A percentile compares a stretch with the other conserved stretches of the same genome.
phyloP scores from a whole-genome alignment of 2,888 invertebrate genomes.

The Clanis bilineata region DNA sequence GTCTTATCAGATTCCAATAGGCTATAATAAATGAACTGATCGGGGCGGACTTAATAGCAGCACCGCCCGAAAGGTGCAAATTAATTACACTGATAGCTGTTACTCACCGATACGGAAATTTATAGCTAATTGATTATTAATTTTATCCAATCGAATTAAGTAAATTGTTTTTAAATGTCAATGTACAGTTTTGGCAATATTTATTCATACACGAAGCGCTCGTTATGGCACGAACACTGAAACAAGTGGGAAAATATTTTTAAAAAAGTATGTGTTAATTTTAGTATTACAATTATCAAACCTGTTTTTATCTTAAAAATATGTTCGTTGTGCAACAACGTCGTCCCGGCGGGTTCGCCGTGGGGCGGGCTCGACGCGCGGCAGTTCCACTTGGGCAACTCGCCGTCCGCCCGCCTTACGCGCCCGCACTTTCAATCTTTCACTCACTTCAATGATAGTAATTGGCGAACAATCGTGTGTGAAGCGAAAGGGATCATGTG shows the following conservation, averaged over 20 bases:
- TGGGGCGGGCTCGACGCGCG: conserved; percentile 62
- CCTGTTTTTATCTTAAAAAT: conserved; percentile 51
- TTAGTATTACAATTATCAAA: not conserved
- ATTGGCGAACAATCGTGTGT: conserved; percentile 39
- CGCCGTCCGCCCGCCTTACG: conserved; percentile 60
- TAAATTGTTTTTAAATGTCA: conserved; percentile 24
- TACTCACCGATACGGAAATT: conserved; percentile 59
- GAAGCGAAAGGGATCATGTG: conserved; percentile 42
- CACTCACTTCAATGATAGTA: conserved; percentile 40
- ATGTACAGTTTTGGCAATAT: no score
- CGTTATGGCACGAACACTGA: not conserved
- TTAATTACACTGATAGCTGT: conserved; percentile 65
- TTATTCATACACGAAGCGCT: no score
- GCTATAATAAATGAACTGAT: conserved; percentile 57
- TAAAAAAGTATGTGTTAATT: conserved; percentile 21
- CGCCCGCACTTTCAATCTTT: conserved; percentile 27
- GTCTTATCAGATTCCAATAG: conserved; percentile 67
- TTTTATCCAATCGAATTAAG: conserved; percentile 47
- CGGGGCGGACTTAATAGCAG: conserved; percentile 53
- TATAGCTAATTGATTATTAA: conserved; percentile 58
- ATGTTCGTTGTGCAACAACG: conserved; percentile 58
- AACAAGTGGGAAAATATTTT: not conserved
- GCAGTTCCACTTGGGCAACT: conserved; percentile 73
- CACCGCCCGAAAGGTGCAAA: conserved; percentile 62
- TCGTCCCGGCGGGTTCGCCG: conserved; percentile 65